Percentiles rank a stretch among this genome's conserved stretches.
These are phyloP conservation scores for Gadus macrocephalus DNA, from an alignment of 2,113 vertebrate genomes.

Conservation along the genomic window DNA sequence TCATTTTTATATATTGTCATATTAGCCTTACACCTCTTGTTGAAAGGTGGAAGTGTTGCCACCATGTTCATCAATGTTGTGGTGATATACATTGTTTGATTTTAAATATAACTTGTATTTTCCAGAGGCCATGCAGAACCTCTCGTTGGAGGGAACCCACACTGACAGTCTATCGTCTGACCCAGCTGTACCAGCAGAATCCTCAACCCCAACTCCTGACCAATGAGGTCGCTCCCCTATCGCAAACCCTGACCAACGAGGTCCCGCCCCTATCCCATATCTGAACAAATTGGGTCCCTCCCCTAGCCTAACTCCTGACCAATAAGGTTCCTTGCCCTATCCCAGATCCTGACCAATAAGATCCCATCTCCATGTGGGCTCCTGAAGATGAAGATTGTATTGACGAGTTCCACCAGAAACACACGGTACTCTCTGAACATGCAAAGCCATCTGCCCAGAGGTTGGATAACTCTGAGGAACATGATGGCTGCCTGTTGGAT, in stretches of 20 bases:
- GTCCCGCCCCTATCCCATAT: background rate
- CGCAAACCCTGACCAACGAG: too few species aligned
- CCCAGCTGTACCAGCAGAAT: conserved; percentile 26
- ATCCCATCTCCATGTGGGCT: too few species aligned
- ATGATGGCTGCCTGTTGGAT: background rate
- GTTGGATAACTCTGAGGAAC: background rate
- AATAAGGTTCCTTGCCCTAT: too few species aligned
- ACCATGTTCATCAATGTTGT: background rate
- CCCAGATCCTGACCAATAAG: too few species aligned
- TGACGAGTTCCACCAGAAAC: background rate
- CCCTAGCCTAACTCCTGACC: too few species aligned
- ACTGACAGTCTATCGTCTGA: conserved; percentile 27
- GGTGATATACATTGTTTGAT: background rate
- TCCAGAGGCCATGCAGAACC: conserved; percentile 58
- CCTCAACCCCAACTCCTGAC: conserved; percentile 32
- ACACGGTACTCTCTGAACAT: background rate
- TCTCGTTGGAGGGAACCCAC: conserved; percentile 44
- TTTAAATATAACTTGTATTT: conserved; percentile 17
- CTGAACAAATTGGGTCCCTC: conserved; percentile 30
- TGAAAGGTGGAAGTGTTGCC: too few species aligned
- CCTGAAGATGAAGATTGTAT: too few species aligned
- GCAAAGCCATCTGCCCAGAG: background rate
- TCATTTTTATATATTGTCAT: too few species aligned
- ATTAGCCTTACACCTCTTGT: too few species aligned
- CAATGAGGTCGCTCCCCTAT: conserved; percentile 21